phyloP scores from a whole-genome alignment of 2,797 vertebrate species.

The Luscinia luscinia region DNA sequence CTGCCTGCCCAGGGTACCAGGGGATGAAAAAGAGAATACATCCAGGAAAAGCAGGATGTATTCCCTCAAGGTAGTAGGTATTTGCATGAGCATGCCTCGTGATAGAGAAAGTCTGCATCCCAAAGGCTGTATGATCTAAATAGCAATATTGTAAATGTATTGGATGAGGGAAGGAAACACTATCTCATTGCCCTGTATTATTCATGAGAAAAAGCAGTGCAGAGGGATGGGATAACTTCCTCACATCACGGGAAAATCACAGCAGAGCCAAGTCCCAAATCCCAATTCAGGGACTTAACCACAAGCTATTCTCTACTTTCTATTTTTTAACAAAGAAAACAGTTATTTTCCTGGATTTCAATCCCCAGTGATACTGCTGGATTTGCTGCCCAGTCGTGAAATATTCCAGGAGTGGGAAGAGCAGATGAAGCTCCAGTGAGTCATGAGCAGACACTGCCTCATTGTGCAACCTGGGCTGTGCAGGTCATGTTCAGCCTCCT shows the following conservation, averaged over 20 bases:
- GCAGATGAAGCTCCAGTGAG: conserved; percentile 20
- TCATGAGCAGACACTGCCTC: conserved; percentile 19
- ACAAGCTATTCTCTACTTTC: neutral
- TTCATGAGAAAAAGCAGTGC: neutral
- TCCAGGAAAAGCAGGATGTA: neutral
- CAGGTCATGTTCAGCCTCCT: neutral
- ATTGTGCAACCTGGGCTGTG: neutral
- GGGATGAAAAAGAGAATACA: neutral
- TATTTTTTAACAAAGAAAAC: conserved; percentile 52
- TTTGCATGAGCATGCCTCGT: neutral
- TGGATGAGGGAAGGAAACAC: neutral
- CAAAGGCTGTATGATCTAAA: neutral
- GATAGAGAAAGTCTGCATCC: neutral
- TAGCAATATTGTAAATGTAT: neutral
- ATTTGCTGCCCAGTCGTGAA: neutral
- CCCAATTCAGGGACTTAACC: neutral
- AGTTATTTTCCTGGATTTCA: conserved; percentile 7
- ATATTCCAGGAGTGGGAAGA: conserved; percentile 35
- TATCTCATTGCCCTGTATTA: neutral
- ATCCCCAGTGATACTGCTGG: neutral
- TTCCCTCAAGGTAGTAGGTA: neutral
- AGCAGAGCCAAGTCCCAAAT: conserved; percentile 24
- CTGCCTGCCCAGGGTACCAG: neutral
- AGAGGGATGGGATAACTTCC: neutral
- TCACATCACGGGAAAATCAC: neutral